These are phyloP conservation scores for Mastacembelus armatus DNA, from an alignment of 2,797 vertebrate species.

Conservation along the genomic window DNA sequence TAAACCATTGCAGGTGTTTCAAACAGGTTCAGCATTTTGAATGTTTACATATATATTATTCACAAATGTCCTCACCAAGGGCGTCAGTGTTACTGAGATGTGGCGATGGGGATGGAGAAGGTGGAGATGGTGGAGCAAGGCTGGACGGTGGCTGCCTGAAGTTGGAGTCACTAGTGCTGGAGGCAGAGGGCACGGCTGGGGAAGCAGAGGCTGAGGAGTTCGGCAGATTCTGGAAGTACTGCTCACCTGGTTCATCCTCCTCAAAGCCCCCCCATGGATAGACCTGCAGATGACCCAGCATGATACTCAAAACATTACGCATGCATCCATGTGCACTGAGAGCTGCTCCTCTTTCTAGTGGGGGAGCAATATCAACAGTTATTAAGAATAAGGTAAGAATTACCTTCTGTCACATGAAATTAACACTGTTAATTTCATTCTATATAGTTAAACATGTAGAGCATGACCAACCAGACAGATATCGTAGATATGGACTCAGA, in stretches of 20 bases:
- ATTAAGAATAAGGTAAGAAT: neutral
- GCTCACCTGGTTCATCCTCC: slow-evolving; percentile 96
- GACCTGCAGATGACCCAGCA: slow-evolving; percentile 78
- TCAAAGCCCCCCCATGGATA: slow-evolving; percentile 95
- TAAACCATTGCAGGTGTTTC: slow-evolving; percentile 49
- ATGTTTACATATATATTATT: neutral
- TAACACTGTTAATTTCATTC: too few relatives aligned
- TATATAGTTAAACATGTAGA: too few relatives aligned
- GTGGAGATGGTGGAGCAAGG: slow-evolving; percentile 76
- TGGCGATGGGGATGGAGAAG: slow-evolving; percentile 71
- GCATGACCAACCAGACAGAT: too few relatives aligned
- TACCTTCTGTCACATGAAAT: too few relatives aligned
- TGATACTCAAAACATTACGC: neutral
- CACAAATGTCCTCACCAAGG: slow-evolving; percentile 88
- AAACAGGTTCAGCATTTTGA: neutral
- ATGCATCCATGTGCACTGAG: neutral
- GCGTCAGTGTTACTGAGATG: slow-evolving; percentile 91
- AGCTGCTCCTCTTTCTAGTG: too few relatives aligned
- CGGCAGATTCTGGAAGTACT: slow-evolving; percentile 94
- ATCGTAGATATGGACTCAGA: neutral
- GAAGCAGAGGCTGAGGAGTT: slow-evolving; percentile 90
- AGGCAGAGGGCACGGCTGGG: slow-evolving; percentile 84
- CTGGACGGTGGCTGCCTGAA: slow-evolving; percentile 82
- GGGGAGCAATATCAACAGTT: neutral
- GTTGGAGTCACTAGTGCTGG: slow-evolving; percentile 81